A percentile compares a stretch with the other conserved stretches of the same genome.
Evolutionary conservation across 2,888 invertebrate species (phyloP).

Genomic region (Calliphora vomitoria): DNA sequence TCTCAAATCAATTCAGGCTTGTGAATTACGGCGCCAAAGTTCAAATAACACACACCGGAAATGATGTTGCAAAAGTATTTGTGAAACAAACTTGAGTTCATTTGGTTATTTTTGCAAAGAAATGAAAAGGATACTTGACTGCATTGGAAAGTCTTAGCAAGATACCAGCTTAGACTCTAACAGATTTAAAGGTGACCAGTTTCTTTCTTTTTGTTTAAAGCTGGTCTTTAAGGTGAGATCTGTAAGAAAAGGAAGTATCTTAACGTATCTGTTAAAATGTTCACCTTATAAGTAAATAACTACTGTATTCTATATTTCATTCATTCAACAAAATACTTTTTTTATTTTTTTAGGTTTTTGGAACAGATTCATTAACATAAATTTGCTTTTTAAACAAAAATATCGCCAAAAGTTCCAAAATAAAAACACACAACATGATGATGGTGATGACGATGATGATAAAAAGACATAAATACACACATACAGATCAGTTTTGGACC

Average conservation of each 20-base stretch:
- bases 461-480: slow-evolving; percentile 38
- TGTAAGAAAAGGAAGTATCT: not conserved
- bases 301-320: slow-evolving; percentile 44
- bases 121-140: slow-evolving; percentile 9
- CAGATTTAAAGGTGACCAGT: not conserved
- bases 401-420: slow-evolving; percentile 31
- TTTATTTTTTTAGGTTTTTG: slow-evolving; percentile 12
- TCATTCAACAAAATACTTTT: slow-evolving; percentile 50
- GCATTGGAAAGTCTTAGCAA: not conserved
- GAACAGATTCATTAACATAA: slow-evolving; percentile 73
- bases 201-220: not conserved
- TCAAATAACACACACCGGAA: slow-evolving; percentile 67
- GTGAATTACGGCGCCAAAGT: slow-evolving; percentile 70
- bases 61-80: slow-evolving; percentile 49
- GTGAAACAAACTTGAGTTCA: not conserved
- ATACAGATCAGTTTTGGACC: slow-evolving; percentile 65
- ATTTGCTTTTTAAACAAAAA: slow-evolving; percentile 72
- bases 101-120: slow-evolving; percentile 4
- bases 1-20: slow-evolving; percentile 62
- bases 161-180: no score
- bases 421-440: slow-evolving; percentile 56
- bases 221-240: not conserved
- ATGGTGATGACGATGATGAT: slow-evolving; percentile 64
- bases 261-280: not conserved
- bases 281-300: slow-evolving; percentile 10